Base-by-base conservation (phyloP, 2,888 invertebrate species). In the Diabrotica balteata region DNA sequence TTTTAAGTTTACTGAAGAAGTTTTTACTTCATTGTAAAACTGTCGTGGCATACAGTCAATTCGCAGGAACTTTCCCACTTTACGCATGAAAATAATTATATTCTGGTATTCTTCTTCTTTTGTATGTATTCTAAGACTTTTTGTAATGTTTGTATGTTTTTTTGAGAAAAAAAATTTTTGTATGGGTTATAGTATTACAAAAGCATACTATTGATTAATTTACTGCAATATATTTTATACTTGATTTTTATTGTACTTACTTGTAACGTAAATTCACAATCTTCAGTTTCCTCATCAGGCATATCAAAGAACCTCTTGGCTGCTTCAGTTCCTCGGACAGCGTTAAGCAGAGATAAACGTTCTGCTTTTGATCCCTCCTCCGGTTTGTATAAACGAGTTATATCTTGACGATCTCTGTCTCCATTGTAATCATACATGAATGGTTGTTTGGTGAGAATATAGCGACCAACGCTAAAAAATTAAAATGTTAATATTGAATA, bases 331-430 rank as follows among this genome's bases (percentile, higher is more conserved):
- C 69, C 88, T 10, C 92, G 84, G 0, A 92, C 91, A 0, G 93
- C 94, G 79, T 92, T 92, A 83, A 90, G 88, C 44, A 94, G 85
- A 1, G 92, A 89, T 69, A 93, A 82, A 8, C 94, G 85, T 82
- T 95, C 94, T 0, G 89, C 91, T 10, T 89, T 86, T 0, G 90
- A 88, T 10, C 93, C 93, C 84, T 94, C 93, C 63, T 85, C 85
- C 59, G 89, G 86, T 82, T 94, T 94, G 84, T 93, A 94, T 70
- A 88, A 84, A 0, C 82, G 75, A 0, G 90, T 92, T 74, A 93
- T 89, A 75, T 93, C 91, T 77, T 91, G 87, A 1, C 90, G 85
- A 76, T 93, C 93, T 59, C 87, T 87, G 72, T 92, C 91, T 0
- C 92, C 92, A 49, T 88, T 87, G 0, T 90, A 89, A 79, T 92